Conservation (phyloP, 2,113 vertebrate genomes). For the Peucedramus taeniatus region DNA sequence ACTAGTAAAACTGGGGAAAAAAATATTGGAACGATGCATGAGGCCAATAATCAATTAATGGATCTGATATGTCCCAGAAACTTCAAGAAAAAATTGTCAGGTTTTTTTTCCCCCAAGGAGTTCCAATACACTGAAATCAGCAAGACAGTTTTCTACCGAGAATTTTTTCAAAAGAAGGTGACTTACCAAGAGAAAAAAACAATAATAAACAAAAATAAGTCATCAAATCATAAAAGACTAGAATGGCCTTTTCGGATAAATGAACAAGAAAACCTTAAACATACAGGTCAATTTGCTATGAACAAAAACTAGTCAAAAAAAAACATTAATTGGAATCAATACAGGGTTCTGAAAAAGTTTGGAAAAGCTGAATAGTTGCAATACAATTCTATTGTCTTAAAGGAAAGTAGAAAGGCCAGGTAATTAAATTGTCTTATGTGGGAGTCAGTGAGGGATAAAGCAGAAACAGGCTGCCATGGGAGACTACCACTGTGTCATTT, state of each 20-base stretch:
- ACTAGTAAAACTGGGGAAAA: not conserved
- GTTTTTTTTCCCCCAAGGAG: not conserved
- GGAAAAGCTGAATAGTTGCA: conserved; percentile 51
- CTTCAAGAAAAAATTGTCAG: not conserved
- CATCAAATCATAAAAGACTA: not conserved
- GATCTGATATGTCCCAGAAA: not conserved
- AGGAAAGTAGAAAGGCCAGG: conserved; percentile 51
- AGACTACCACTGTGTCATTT: too few species aligned
- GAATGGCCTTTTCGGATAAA: not conserved
- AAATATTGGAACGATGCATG: not conserved
- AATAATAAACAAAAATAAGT: not conserved
- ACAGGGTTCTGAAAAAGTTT: not conserved
- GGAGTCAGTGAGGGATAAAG: too few species aligned
- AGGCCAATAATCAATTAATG: not conserved
- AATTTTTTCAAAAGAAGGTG: not conserved
- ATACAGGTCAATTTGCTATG: not conserved
- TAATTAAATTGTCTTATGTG: conserved; percentile 72
- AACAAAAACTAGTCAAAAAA: not conserved
- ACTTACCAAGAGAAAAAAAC: not conserved
- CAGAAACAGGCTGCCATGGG: too few species aligned
- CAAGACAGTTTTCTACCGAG: not conserved
- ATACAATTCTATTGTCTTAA: conserved; percentile 40
- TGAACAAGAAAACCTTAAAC: not conserved
- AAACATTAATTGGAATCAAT: conserved; percentile 59
- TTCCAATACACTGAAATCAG: not conserved